These are phyloP conservation scores for Prenolepis imparis DNA, from an alignment of 2,888 invertebrate genomes.

Conservation along the genomic window DNA sequence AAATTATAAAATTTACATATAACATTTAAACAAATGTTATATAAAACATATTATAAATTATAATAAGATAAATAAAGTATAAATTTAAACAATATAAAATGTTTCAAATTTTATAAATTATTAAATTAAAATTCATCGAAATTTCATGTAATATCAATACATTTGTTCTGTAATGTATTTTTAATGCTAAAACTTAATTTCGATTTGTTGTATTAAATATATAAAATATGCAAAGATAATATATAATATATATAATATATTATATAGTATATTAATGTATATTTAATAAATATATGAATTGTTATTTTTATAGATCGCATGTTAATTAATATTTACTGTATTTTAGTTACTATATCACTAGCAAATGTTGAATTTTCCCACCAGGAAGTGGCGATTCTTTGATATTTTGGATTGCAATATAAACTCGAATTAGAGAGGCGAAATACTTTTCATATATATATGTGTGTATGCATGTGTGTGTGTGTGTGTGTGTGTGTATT, in stretches of 20 bases:
- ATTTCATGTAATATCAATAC: neutral
- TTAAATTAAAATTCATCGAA: conserved; percentile 4
- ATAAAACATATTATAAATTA: neutral
- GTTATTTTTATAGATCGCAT: neutral
- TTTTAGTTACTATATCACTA: neutral
- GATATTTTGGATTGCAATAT: conserved; percentile 19
- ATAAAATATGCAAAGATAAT: neutral
- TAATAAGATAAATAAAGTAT: neutral
- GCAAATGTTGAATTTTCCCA: neutral
- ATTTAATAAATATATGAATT: conserved; percentile 1
- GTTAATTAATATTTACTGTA: neutral
- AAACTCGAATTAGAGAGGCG: conserved; percentile 26
- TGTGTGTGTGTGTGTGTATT: neutral
- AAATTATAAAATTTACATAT: neutral
- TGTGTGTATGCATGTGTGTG: neutral
- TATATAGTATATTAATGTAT: neutral
- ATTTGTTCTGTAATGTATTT: neutral
- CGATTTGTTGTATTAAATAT: neutral
- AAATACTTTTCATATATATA: conserved; percentile 38
- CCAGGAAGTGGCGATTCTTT: neutral
- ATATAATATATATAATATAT: neutral
- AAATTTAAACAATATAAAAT: neutral
- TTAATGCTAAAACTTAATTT: conserved; percentile 6
- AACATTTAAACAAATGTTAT: neutral
- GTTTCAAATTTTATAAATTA: neutral